Evolutionary conservation across 2,797 vertebrate genomes (phyloP), one percentile per base, ranked within the genome.

Genomic region (Xenentodon cancila): DNA sequence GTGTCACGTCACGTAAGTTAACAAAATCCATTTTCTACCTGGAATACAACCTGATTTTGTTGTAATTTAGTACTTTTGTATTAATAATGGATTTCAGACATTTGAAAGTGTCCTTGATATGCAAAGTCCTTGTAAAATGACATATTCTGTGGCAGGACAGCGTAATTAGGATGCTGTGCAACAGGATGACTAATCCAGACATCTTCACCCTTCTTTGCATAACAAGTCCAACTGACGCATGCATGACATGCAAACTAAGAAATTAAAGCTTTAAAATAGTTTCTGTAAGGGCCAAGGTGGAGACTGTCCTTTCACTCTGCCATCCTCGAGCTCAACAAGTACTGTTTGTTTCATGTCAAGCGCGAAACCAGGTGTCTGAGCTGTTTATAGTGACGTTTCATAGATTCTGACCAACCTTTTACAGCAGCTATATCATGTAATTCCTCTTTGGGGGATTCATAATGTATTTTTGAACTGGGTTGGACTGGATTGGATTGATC

Each of bases 161-260:
- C 21, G 46, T 62, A 48, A 73, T 45, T 64, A 67, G 53, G 60
- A 43, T 54, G 19, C 25, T 27, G n/a, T 21, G 50, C 55, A 64
- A 55, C 58, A 18, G 21, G 4, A 64, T 71, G 75, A 80, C 70
- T 67, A 68, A 86, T 78, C 22, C 50, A 53, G 54, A 64, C 72
- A 61, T 56, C 64, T 82, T 86, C 73, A 85, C 64, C 81, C 73
- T 64, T 53, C 56, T 89, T 79, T 75, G 68, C 84, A 85, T 77
- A 84, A 84, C 77, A 89, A 78, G 49, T 65, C 62, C 55, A 69
- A 65, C 72, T 66, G 62, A 43, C 75, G 71, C 17, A 49, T 54
- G 40, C 48, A n/a, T 61, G 77, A 84, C 70, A 74, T 34, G 53
- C 61, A 52, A 48, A 61, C 22, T 48, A 60, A 77, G 51, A 57